These are phyloP conservation scores for Drosophila affinis DNA, from an alignment of 2,888 invertebrate species.

Conservation along the genomic window DNA sequence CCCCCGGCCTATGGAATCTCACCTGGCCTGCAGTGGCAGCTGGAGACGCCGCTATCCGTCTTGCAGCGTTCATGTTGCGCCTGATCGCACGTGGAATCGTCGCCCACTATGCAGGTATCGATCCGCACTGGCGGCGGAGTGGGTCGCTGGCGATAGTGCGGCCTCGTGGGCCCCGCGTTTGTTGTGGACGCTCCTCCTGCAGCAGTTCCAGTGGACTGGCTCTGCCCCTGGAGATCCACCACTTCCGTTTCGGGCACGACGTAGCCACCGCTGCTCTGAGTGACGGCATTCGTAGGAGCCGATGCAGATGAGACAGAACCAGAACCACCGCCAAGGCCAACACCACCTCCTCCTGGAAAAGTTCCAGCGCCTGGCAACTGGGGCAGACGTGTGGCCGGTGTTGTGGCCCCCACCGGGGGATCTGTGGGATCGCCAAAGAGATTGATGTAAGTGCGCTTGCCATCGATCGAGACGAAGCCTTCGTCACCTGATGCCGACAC, in stretches of 20 bases:
- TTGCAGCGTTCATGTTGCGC: constrained; percentile 94
- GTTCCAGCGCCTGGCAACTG: constrained; percentile 66
- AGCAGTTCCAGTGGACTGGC: constrained; percentile 42
- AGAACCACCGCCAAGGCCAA: constrained; percentile 35
- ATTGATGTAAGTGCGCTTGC: constrained; percentile 94
- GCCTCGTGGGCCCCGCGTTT: constrained; percentile 86
- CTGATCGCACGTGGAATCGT: constrained; percentile 94
- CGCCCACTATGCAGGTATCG: constrained; percentile 97
- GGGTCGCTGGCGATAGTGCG: constrained; percentile 85
- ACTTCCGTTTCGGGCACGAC: constrained; percentile 86
- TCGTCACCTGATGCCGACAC: constrained; percentile 91
- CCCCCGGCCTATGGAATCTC: constrained; percentile 23
- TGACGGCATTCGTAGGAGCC: constrained; percentile 54
- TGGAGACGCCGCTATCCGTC: constrained; percentile 93
- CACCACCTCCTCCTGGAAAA: constrained; percentile 53
- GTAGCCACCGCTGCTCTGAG: constrained; percentile 87
- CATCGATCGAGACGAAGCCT: constrained; percentile 95
- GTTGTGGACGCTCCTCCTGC: constrained; percentile 70
- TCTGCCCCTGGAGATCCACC: constrained; percentile 80
- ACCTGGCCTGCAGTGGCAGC: constrained; percentile 94
- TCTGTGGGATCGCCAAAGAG: constrained; percentile 88
- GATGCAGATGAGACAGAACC: constrained; percentile 25
- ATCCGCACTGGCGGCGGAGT: constrained; percentile 86
- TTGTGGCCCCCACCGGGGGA: constrained; percentile 81
- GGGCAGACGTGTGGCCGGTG: constrained; percentile 80